Conservation (phyloP, 2,113 vertebrate species). For the Promerops cafer region DNA sequence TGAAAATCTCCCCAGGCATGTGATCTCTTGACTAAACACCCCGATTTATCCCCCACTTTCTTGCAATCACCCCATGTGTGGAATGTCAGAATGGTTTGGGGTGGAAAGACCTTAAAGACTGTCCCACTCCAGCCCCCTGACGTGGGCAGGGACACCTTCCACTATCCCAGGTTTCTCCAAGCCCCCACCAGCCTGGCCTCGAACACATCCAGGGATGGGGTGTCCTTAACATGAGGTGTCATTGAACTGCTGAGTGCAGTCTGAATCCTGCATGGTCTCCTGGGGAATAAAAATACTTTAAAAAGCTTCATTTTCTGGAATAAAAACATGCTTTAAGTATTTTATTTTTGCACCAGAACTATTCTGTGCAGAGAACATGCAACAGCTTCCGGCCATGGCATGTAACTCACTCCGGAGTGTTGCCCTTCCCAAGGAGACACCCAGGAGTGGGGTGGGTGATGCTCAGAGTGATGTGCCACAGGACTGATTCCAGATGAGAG, state of each 20-base stretch:
- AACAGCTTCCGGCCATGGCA: not conserved
- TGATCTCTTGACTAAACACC: not conserved
- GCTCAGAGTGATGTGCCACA: not conserved
- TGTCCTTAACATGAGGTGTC: fast-evolving
- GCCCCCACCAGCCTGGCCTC: fast-evolving
- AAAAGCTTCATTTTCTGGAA: not conserved
- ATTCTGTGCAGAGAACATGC: not conserved
- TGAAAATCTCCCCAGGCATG: fast-evolving
- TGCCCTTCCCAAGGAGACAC: not conserved
- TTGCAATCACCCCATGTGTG: fast-evolving
- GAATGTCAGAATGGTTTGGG: not conserved
- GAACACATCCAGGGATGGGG: not conserved
- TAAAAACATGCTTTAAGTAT: not conserved
- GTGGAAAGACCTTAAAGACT: not conserved
- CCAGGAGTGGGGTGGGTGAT: not conserved
- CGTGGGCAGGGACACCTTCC: not conserved
- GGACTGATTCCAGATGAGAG: not conserved
- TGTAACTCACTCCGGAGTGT: not conserved
- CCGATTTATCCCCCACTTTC: not conserved
- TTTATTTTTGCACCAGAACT: not conserved
- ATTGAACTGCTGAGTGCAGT: not conserved
- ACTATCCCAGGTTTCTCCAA: not conserved
- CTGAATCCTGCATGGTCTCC: fast-evolving
- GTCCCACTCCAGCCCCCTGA: not conserved
- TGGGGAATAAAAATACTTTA: not conserved